Evolutionary conservation across 2,113 vertebrate species (phyloP).

Genomic region (Nematolebias whitei): DNA sequence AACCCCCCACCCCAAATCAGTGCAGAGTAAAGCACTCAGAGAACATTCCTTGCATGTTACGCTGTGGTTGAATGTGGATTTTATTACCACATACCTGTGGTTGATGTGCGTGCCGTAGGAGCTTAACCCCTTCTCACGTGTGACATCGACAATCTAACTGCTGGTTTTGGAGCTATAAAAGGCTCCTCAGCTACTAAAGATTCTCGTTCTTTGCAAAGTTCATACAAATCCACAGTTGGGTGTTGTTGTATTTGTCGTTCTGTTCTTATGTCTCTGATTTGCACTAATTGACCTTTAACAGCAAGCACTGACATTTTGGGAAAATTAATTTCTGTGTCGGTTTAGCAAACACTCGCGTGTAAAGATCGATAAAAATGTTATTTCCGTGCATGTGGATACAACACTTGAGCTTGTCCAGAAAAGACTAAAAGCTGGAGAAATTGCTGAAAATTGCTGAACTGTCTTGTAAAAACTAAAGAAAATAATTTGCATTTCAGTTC

Average conservation of each 20-base stretch:
- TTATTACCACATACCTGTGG: conserved; percentile 64
- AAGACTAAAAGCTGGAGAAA: background rate
- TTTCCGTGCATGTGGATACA: conserved; percentile 13
- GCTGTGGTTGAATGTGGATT: conserved; percentile 53
- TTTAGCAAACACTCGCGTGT: background rate
- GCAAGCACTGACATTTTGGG: conserved; percentile 22
- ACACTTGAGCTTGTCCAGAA: conserved; percentile 1
- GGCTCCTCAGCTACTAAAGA: background rate
- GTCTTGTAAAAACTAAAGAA: conserved; percentile 1
- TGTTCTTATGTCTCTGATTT: conserved; percentile 3
- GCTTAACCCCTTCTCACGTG: conserved; percentile 50
- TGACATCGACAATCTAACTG: conserved; percentile 16
- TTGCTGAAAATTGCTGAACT: background rate
- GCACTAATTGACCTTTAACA: conserved; percentile 7
- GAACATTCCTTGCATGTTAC: conserved; percentile 62
- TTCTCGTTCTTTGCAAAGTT: background rate
- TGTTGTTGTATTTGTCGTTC: background rate
- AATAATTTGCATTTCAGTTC: background rate
- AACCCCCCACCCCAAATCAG: conserved; percentile 30
- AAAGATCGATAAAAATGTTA: background rate
- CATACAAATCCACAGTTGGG: background rate
- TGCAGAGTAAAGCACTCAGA: conserved; percentile 31
- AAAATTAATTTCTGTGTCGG: conserved; percentile 10
- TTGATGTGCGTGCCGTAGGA: conserved; percentile 42
- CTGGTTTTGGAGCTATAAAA: background rate